These are phyloP conservation scores for Macrocentrus cingulum DNA, from an alignment of 1,140 invertebrate genomes.

Conservation along the genomic window DNA sequence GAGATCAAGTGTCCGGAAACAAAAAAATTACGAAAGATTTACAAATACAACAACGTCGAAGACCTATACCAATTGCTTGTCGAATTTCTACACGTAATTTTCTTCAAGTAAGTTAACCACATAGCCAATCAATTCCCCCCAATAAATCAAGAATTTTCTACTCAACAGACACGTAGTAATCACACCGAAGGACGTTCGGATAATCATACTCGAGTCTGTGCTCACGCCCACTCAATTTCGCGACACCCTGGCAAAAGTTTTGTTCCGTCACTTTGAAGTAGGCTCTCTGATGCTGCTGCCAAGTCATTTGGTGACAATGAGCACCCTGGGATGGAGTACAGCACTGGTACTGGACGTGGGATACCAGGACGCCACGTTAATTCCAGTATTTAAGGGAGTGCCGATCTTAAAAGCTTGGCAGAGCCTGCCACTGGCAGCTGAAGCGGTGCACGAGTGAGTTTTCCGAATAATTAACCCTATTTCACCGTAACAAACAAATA, in stretches of 20 bases:
- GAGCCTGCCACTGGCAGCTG: constrained; percentile 71
- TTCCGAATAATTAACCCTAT: constrained; percentile 8
- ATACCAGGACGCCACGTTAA: constrained; percentile 77
- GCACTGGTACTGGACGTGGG: constrained; percentile 86
- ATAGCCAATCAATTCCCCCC: background rate
- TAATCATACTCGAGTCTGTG: constrained; percentile 89
- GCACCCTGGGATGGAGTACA: constrained; percentile 74
- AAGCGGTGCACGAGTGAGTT: constrained; percentile 66
- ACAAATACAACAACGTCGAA: constrained; percentile 69
- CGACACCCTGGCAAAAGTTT: constrained; percentile 85
- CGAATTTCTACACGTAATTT: constrained; percentile 85
- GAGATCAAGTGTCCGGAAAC: constrained; percentile 71
- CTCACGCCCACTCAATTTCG: constrained; percentile 78
- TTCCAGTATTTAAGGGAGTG: constrained; percentile 85
- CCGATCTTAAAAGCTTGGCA: constrained; percentile 80
- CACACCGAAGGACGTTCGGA: constrained; percentile 88
- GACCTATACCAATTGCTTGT: constrained; percentile 85
- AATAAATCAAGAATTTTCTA: constrained; percentile 21
- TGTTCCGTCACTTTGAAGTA: constrained; percentile 93
- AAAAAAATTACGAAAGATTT: constrained; percentile 67
- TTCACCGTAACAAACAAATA: background rate
- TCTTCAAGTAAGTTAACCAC: constrained; percentile 74
- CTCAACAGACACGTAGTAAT: constrained; percentile 77
- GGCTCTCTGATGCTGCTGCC: constrained; percentile 69
- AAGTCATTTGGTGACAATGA: constrained; percentile 76